Evolutionary conservation across 1,140 invertebrate species (phyloP), one percentile per base, ranked within the genome.

Genomic region (Cherax quadricarinatus): DNA sequence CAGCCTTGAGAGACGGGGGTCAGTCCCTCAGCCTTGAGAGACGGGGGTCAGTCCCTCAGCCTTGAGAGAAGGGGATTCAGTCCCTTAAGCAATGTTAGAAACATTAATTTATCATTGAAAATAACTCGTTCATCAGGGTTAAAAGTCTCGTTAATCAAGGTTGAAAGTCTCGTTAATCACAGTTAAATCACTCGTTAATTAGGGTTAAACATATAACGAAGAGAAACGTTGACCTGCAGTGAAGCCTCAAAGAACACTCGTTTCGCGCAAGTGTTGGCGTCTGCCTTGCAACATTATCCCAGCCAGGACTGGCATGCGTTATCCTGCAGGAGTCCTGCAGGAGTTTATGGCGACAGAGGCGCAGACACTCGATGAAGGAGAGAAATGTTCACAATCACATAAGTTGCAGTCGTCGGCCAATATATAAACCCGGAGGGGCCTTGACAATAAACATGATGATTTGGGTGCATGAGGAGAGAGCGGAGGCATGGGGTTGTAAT

Each of bases 331-430:
- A 81, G 86, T 88, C 86, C 79, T 75, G 49, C 49, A 10, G 21
- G 41, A 81, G 86, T 88, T 88, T 88, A 88, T 75, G 86, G 81
- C 73, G 86, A n/a, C 78, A 75, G 21, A n/a, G 24, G 70, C 78
- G 60, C 48, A 88, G 75, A 81, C 75, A 88, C 86, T 88, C 86
- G 86, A 88, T 88, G 86, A 88, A 88, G 79, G 86, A 88, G 86
- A 80, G 86, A 78, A 88, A 88, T 88, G 86, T 88, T 81, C 86
- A 88, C 86, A 88, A 88, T 88, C 86, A 79, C 86, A 88, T 88
- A 88, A 80, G 73, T 88, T 80, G 41, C 60, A 53, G 53, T 21
- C 78, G 75, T 87, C 86, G 60, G 78, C 73, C 86, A 87, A 87
- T 87, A 87, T 78, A 75, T 57, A 87, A 53, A 85, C 70, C 24